Base-by-base conservation (phyloP, 64 coral and sea anemone genomes). In the Montipora sp. region DNA sequence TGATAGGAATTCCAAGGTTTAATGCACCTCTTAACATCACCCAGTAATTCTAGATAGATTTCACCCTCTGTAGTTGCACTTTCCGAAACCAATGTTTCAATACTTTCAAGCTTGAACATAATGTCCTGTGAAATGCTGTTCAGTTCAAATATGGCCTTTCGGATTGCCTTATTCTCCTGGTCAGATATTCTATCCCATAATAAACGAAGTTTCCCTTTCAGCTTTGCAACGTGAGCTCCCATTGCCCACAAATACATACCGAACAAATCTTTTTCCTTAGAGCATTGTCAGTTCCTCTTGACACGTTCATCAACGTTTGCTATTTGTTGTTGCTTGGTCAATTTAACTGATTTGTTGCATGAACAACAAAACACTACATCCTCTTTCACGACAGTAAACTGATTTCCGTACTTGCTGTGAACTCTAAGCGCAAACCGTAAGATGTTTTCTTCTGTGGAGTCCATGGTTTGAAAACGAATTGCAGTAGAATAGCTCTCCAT, bases 1-100 rank as follows among this genome's bases (percentile, higher is more conserved):
- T 90, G 75, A 61, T 90, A 90, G 24, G 88, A 78, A 27, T 80
- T n/a, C 14, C 18, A 80, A 69, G 88, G 88, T 79, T 69, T 79
- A 75, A 87, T 72, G 67, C 48, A 72, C 48, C 23, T 73, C 83
- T 87, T 87, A 15, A 87, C 24, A 9, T 86, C 83, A 70, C 10
- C 59, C 61, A 86, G 46, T 70, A 68, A 86, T 86, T 86, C 83
- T 47, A 36, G 10, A 70, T 47, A 86, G 5, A 47, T 70, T 47
- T 86, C 21, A 70, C 66, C 22, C 19, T 46, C 59, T 47, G 83
- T 68, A 68, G 83, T 45, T 70, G 16, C 63, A 20, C 21, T 23
- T 72, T 72, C 69, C 69, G 82, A 85, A 14, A 87, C 46, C 16
- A 51, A 67, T 69, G 21, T 75, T 48, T 76, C 53, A 66, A 67